Evolutionary conservation across 2,888 invertebrate species (phyloP), one percentile per base, ranked within the genome.

Genomic region (Leptinotarsa juncta): DNA sequence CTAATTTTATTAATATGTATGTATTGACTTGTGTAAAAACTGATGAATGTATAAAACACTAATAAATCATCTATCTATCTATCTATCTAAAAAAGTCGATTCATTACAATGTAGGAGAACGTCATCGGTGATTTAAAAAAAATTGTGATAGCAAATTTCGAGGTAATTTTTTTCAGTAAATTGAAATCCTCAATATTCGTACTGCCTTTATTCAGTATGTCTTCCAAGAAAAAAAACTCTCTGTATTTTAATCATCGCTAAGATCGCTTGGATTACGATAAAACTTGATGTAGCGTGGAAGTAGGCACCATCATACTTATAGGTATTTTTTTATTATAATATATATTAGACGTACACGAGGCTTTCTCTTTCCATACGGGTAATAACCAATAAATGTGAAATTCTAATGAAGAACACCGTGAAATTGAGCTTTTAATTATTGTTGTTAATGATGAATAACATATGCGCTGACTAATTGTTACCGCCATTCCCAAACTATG

Each of bases 331-430:
- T 26, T 42, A 26, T 62, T 42, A 62, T 62, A n/a, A 16, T 42
- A 62, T 62, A 26, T 42, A 62, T 62, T 62, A 62, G 62, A 62
- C 42, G 18, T 62, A 62, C 62, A 5, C 5, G 42, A 10, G 32
- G 62, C 62, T 62, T 62, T 62, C 62, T 62, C 42, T 62, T 62
- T 62, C 62, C 62, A 62, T 62, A 62, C 62, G 62, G 62, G 62
- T 62, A 62, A 62, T 42, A 62, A 62, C 62, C 62, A 62, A 62
- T 62, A 18, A 62, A 62, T 62, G 62, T 62, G 62, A 42, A 62
- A 62, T 42, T 62, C 16, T 62, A 62, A 62, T 42, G 62, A 62
- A 32, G 26, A n/a, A 42, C 16, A 42, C 62, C 62, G 62, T 62
- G n/a, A 62, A 62, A 62, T 62, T 62, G 62, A 16, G 62, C 62